Conservation (phyloP, 2,797 vertebrate genomes). For the Pseudochirops cupreus region DNA sequence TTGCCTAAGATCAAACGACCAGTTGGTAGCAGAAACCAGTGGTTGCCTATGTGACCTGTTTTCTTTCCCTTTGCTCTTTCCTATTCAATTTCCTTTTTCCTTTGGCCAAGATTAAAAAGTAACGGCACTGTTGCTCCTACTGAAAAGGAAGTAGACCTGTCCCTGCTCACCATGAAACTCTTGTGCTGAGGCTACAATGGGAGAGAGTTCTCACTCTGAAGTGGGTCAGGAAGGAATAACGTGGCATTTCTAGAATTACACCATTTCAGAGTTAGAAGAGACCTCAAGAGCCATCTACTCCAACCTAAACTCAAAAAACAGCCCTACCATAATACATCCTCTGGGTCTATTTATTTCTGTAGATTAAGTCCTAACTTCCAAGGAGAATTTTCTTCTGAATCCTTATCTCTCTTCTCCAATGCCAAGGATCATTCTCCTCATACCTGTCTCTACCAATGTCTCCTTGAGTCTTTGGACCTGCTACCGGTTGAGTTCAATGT, state of each 20-base stretch:
- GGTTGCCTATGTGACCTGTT: slow-evolving; percentile 39
- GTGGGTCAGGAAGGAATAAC: not conserved
- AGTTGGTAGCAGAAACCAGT: not conserved
- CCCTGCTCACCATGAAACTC: not conserved
- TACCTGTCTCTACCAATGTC: not conserved
- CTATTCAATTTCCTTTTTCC: slow-evolving; percentile 16
- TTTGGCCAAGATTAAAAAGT: slow-evolving; percentile 12
- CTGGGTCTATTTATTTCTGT: not conserved
- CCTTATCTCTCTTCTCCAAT: not conserved
- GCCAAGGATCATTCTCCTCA: not conserved
- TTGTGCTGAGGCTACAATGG: not conserved
- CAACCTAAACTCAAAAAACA: not conserved
- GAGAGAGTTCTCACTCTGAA: slow-evolving; percentile 12
- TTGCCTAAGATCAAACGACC: not conserved
- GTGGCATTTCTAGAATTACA: not conserved
- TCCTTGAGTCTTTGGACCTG: not conserved
- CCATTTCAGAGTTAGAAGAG: not conserved
- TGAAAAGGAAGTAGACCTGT: not conserved
- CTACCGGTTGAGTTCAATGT: not conserved
- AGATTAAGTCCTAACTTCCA: not conserved
- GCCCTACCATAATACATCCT: not conserved
- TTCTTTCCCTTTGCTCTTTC: slow-evolving; percentile 1
- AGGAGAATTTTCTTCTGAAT: not conserved
- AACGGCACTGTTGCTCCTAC: slow-evolving; percentile 14
- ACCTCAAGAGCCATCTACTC: not conserved